Evolutionary conservation across 2,113 vertebrate genomes (phyloP), one percentile per base, ranked within the genome.

Genomic region (Fukomys damarensis): DNA sequence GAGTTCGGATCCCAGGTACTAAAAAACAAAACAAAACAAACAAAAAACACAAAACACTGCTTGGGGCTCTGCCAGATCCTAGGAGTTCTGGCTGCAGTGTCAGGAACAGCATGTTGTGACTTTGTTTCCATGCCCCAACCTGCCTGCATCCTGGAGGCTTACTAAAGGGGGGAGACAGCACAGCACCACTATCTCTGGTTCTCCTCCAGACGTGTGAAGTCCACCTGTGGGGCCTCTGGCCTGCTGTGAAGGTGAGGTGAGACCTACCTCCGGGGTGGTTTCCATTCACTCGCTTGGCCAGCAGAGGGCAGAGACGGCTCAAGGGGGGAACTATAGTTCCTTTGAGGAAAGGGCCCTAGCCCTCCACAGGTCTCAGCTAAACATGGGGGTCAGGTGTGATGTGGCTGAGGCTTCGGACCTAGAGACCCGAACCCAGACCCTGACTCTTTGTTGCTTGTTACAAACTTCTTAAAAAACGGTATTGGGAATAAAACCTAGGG

Each of bases 241-340:
- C 56, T 56, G 63, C 35, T 41, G 9, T 65, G 11, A n/a, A 70
- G 32, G 7, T 3, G 2, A 86, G 49, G 2, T 0, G 28, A 3
- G 3, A 3, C 2, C 1, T 54, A 46, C 24, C 1, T 11, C 19
- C 38, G 14, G 49, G 83, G 30, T 7, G 4, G n/a, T 32, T 20
- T 83, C 41, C 41, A 56, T 74, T 7, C 43, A 81, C 76, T 13
- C 49, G 28, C 76, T 56, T 0, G 0, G 65, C 77, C 95, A 74
- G 95, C 84, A 95, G 80, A 86, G 95, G 87, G 92, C 90, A 89
- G 91, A 30, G 30, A 41, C 52, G 52, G 49, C 61, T 24, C 89
- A 22, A 0, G 0, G 46, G 46, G n/a, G n/a, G n/a, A n/a, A n/a
- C n/a, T n/a, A n/a, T n/a, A n/a, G 70, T 76, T 19, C 5, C 35